These are phyloP conservation scores for Datnioides undecimradiatus DNA, from an alignment of 2,113 vertebrate genomes.

Conservation along the genomic window DNA sequence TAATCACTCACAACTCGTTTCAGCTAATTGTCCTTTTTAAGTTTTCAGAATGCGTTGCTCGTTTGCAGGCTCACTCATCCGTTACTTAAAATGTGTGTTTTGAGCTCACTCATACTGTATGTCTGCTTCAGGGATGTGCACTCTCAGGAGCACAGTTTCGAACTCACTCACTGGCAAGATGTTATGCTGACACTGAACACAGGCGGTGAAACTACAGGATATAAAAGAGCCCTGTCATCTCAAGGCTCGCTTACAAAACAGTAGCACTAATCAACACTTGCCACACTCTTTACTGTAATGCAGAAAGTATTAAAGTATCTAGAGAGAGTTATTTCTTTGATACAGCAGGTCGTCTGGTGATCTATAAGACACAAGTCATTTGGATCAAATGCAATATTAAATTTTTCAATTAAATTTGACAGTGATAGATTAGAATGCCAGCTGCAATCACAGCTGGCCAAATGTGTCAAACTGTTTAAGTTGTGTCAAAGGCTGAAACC, in stretches of 20 bases:
- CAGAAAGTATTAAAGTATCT: not conserved
- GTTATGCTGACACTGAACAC: conserved; percentile 20
- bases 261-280: not conserved
- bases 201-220: conserved; percentile 16
- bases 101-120: conserved; percentile 7
- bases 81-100: conserved; percentile 4
- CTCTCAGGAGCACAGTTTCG: conserved; percentile 52
- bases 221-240: not conserved
- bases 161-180: not conserved
- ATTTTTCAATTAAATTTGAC: not conserved
- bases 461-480: conserved; percentile 1
- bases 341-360: not conserved
- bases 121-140: conserved; percentile 34
- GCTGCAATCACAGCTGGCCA: not conserved
- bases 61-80: conserved; percentile 21
- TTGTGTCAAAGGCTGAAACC: conserved; percentile 4
- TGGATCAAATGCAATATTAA: not conserved
- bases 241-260: not conserved
- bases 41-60: conserved; percentile 22
- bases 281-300: not conserved
- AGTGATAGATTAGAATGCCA: not conserved
- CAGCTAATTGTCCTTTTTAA: not conserved
- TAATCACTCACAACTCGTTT: conserved; percentile 15
- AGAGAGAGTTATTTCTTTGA: not conserved
- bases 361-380: not conserved